phyloP scores from a whole-genome alignment of 35 echinoderm and acorn worm genomes.

The Chiridota heheva region DNA sequence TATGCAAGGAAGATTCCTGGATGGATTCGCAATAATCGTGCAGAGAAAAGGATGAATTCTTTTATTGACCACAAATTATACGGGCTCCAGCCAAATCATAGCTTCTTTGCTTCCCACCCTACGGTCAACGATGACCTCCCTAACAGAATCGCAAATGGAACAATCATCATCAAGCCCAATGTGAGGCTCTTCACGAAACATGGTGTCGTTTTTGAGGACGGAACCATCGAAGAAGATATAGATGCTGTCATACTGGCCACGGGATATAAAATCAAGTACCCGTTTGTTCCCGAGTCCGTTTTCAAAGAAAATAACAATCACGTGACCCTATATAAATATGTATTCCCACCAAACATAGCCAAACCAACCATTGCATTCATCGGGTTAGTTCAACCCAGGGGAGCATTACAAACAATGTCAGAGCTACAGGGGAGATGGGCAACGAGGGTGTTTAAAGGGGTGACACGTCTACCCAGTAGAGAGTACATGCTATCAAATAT shows the following conservation, averaged over 20 bases:
- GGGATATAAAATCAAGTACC: slow-evolving; percentile 12
- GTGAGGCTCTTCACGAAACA: background rate
- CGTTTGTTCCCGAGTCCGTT: slow-evolving; percentile 15
- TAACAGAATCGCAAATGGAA: background rate
- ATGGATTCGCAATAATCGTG: background rate
- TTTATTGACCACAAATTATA: background rate
- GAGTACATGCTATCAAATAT: background rate
- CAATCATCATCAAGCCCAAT: background rate
- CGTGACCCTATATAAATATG: slow-evolving; percentile 53
- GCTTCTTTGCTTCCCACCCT: background rate
- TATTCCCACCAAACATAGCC: slow-evolving; percentile 51
- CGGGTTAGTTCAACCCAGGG: background rate
- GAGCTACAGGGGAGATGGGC: slow-evolving; percentile 29
- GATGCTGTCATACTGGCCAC: slow-evolving; percentile 29
- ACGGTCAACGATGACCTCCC: background rate
- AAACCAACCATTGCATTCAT: slow-evolving; percentile 19
- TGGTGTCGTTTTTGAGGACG: background rate
- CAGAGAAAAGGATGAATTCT: background rate
- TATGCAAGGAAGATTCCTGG: background rate
- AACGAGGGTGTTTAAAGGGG: slow-evolving; percentile 4
- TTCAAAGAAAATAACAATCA: slow-evolving; percentile 5
- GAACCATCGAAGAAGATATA: slow-evolving; percentile 10
- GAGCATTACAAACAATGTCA: slow-evolving; percentile 1
- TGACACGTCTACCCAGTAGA: background rate
- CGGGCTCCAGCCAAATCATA: background rate